Evolutionary conservation across 2,888 invertebrate species (phyloP).

Genomic region (Tryphoninae sp.): DNA sequence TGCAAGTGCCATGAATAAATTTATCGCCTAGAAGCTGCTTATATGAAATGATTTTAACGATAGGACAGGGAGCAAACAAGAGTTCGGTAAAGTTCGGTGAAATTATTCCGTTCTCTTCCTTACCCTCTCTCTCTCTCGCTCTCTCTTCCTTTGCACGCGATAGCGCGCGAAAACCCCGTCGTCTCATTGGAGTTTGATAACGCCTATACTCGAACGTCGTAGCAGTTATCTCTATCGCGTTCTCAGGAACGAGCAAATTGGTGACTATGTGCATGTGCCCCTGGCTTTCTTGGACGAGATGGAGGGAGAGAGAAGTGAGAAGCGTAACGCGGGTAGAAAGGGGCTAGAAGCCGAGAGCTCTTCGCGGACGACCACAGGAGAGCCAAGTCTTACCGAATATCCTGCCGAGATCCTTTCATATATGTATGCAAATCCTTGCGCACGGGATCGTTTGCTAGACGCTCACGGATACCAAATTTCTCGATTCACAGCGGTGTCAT

Average conservation of each 20-base stretch:
- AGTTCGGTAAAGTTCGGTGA: slow-evolving; percentile 29
- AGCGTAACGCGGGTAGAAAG: too few relatives aligned
- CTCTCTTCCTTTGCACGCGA: slow-evolving; percentile 21
- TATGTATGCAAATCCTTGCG: slow-evolving; percentile 60
- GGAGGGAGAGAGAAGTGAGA: too few relatives aligned
- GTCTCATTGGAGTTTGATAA: slow-evolving; percentile 61
- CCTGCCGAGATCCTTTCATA: slow-evolving; percentile 49
- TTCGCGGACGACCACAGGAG: slow-evolving; percentile 45
- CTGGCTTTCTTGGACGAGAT: too few relatives aligned
- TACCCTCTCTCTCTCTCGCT: slow-evolving; percentile 7
- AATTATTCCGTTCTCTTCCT: slow-evolving; percentile 23
- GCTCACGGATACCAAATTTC: slow-evolving; percentile 53
- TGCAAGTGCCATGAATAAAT: slow-evolving; percentile 15
- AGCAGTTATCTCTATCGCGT: slow-evolving; percentile 55
- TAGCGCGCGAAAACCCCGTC: slow-evolving; percentile 39
- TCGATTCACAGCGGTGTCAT: slow-evolving; percentile 14
- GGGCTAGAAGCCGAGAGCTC: slow-evolving; percentile 4
- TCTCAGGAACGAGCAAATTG: slow-evolving; percentile 20
- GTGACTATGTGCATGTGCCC: neutral
- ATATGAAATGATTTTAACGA: slow-evolving; percentile 3
- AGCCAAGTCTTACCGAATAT: slow-evolving; percentile 50
- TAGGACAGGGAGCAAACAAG: slow-evolving; percentile 27
- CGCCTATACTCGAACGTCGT: slow-evolving; percentile 32
- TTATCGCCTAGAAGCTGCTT: neutral
- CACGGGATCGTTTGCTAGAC: slow-evolving; percentile 49